Conservation (phyloP, 2,113 vertebrate species). For the Pseudonaja textilis region DNA sequence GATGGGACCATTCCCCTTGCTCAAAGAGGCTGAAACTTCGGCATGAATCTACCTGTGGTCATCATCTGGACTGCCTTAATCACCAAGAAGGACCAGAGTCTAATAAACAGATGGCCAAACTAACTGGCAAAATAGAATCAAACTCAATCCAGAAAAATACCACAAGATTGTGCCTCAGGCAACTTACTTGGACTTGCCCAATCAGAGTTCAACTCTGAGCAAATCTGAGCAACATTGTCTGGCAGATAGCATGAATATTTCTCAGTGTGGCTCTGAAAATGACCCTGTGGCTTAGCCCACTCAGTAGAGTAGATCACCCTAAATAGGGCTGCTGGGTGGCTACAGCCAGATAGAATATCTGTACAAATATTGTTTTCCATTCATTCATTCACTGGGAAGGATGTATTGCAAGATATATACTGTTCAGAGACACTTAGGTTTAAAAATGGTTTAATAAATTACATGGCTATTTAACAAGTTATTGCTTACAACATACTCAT, state of each 20-base stretch:
- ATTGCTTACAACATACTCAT: not conserved
- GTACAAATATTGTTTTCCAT: not conserved
- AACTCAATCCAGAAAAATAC: not conserved
- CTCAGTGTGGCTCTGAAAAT: not conserved
- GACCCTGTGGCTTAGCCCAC: no score
- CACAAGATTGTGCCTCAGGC: not conserved
- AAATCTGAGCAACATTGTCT: not conserved
- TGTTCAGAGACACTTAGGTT: slow-evolving; percentile 3
- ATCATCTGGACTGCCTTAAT: not conserved
- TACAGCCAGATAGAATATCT: not conserved
- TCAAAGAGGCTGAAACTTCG: not conserved
- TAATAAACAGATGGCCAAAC: not conserved
- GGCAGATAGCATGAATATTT: not conserved
- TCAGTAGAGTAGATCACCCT: not conserved
- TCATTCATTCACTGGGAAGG: not conserved
- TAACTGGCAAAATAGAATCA: not conserved
- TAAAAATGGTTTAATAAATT: slow-evolving; percentile 35
- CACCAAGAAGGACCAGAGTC: not conserved
- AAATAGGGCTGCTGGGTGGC: not conserved
- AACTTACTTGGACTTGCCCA: not conserved
- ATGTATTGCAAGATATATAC: not conserved
- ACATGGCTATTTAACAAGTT: not conserved
- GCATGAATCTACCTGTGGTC: not conserved
- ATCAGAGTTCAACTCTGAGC: not conserved
- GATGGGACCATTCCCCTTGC: not conserved